Evolutionary conservation across 2,113 vertebrate genomes (phyloP).

Genomic region (Sturnira hondurensis): DNA sequence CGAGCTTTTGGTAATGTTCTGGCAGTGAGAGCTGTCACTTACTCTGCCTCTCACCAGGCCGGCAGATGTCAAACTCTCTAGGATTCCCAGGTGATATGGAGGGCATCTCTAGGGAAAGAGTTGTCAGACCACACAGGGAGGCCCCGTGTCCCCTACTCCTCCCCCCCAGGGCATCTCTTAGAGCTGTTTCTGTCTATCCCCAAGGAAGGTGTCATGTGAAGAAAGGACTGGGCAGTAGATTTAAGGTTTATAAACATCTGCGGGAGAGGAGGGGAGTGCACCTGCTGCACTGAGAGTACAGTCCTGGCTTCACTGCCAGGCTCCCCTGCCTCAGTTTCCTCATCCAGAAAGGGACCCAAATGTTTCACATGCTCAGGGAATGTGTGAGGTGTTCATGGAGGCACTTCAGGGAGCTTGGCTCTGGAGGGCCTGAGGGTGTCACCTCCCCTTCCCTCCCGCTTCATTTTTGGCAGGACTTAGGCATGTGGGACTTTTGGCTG

Average conservation of each 20-base stretch:
- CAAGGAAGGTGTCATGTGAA: neutral
- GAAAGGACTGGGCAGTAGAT: neutral
- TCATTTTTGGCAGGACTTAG: neutral
- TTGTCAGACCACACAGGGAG: neutral
- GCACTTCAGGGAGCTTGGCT: neutral
- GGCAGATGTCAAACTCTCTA: neutral
- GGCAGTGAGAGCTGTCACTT: neutral
- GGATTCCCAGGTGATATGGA: neutral
- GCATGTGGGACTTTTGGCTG: neutral
- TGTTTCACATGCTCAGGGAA: neutral
- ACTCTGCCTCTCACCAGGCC: neutral
- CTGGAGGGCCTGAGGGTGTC: neutral
- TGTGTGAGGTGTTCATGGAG: neutral
- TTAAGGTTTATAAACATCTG: neutral
- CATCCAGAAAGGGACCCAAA: neutral
- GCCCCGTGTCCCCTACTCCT: neutral
- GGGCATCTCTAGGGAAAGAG: neutral
- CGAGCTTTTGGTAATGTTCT: neutral
- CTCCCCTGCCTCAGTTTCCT: neutral
- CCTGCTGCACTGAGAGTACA: accelerated
- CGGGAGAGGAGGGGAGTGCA: neutral
- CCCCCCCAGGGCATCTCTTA: neutral
- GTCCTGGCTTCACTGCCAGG: neutral
- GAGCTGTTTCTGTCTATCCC: neutral
- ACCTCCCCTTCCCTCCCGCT: neutral